Percentiles rank a stretch among this genome's conserved stretches.
Conservation (phyloP, 1,140 invertebrate genomes). For the Matsumurasca onukii region DNA sequence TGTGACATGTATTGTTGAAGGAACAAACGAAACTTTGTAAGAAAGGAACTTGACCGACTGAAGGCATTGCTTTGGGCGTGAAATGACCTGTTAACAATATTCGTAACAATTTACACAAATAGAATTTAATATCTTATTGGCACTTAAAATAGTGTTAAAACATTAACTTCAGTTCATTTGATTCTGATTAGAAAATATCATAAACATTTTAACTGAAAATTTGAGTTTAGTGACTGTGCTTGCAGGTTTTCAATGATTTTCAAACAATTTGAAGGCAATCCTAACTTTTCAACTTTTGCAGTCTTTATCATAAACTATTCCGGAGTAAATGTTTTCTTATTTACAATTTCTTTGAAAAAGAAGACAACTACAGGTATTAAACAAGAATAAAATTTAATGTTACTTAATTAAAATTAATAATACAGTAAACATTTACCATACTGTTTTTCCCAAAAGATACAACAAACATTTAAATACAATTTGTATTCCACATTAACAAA, state of each 20-base stretch:
- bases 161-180: background rate
- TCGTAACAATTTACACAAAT: background rate
- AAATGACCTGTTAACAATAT: slow-evolving; percentile 54
- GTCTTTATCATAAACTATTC: no score
- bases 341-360: no score
- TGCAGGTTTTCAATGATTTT: background rate
- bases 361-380: no score
- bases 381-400: no score
- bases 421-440: no score
- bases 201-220: background rate
- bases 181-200: background rate
- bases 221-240: background rate
- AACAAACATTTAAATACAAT: no score
- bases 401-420: no score
- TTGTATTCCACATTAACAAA: no score
- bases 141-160: background rate
- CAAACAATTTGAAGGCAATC: background rate
- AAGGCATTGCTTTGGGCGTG: slow-evolving; percentile 60
- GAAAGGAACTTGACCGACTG: slow-evolving; percentile 58
- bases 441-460: no score
- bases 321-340: no score
- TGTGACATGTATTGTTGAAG: slow-evolving; percentile 58
- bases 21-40: slow-evolving; percentile 56
- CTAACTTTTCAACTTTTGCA: no score
- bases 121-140: background rate